Percentiles rank a stretch among this genome's conserved stretches.
Evolutionary conservation across 2,797 vertebrate species (phyloP).

Genomic region (Acipenser ruthenus): DNA sequence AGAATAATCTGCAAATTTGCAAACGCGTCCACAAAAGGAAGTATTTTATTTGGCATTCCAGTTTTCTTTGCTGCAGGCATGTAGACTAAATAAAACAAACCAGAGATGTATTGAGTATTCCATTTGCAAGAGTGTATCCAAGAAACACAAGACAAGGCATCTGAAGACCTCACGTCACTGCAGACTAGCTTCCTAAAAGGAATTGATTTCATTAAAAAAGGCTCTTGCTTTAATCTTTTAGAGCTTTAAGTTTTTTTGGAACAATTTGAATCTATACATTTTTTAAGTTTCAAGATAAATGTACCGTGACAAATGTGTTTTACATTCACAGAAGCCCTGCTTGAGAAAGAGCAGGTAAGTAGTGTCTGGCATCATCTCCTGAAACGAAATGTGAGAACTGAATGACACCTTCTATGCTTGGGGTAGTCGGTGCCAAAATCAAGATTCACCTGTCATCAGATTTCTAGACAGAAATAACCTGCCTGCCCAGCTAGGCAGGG

Average conservation of each 20-base stretch:
- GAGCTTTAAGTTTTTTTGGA: no score
- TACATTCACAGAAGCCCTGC: background rate
- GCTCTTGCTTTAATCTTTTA: constrained; percentile 65
- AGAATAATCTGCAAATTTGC: constrained; percentile 45
- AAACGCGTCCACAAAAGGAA: constrained; percentile 60
- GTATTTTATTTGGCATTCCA: constrained; percentile 68
- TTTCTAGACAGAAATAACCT: no score
- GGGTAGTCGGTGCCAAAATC: background rate
- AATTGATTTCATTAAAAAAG: constrained; percentile 66
- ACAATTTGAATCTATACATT: no score
- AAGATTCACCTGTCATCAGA: background rate
- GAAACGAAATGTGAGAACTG: background rate
- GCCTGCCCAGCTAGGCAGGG: no score
- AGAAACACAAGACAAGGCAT: constrained; percentile 73
- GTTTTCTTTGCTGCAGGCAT: constrained; percentile 60
- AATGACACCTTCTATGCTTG: background rate
- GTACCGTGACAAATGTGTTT: no score
- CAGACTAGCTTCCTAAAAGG: constrained; percentile 42
- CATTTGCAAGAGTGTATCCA: constrained; percentile 53
- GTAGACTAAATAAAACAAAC: constrained; percentile 68
- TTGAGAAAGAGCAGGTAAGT: background rate
- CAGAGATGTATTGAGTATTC: constrained; percentile 55
- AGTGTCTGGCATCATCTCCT: background rate
- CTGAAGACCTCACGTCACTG: constrained; percentile 21
- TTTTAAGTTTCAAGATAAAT: no score